A percentile compares a stretch with the other conserved stretches of the same genome.
These are phyloP conservation scores for Sanderia malayensis DNA, from an alignment of 30 jellyfish, hydroid and myxozoan species.

Conservation along the genomic window DNA sequence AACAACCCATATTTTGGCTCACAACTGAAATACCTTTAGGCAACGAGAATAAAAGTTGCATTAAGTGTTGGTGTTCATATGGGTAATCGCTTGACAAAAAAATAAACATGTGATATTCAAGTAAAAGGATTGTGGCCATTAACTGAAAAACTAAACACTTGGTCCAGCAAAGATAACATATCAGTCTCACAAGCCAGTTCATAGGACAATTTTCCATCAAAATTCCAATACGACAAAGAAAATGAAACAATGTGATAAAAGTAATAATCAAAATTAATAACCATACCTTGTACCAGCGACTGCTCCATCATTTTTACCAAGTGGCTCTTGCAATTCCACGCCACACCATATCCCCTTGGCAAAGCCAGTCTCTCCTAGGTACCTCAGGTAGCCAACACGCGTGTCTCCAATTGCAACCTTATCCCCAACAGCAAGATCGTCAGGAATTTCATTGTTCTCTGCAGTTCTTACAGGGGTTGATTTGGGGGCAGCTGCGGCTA, in stretches of 20 bases:
- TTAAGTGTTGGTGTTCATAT: no score
- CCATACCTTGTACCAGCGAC: constrained; percentile 99
- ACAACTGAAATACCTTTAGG: constrained; percentile 85
- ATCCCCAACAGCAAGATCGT: constrained; percentile 71
- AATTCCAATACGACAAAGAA: no score
- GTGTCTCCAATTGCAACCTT: constrained; percentile 77
- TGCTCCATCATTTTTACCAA: constrained; percentile 98
- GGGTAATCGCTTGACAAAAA: no score
- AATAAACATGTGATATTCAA: no score
- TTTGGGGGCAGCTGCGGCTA: constrained; percentile 18
- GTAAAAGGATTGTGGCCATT: no score
- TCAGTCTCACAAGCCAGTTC: no score
- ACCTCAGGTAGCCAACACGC: constrained; percentile 69
- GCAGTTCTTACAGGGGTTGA: constrained; percentile 57
- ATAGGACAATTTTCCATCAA: no score
- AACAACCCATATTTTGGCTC: constrained; percentile 92
- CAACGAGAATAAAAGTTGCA: no score
- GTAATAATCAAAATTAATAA: no score
- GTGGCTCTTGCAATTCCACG: constrained; percentile 82
- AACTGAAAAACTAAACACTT: no score
- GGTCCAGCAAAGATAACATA: no score
- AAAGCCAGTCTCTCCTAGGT: constrained; percentile 91
- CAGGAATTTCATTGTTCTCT: constrained; percentile 54
- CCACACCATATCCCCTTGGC: constrained; percentile 99
- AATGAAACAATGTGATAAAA: no score